Conservation (phyloP, 1,140 invertebrate species). For the Dermatophagoides farinae region DNA sequence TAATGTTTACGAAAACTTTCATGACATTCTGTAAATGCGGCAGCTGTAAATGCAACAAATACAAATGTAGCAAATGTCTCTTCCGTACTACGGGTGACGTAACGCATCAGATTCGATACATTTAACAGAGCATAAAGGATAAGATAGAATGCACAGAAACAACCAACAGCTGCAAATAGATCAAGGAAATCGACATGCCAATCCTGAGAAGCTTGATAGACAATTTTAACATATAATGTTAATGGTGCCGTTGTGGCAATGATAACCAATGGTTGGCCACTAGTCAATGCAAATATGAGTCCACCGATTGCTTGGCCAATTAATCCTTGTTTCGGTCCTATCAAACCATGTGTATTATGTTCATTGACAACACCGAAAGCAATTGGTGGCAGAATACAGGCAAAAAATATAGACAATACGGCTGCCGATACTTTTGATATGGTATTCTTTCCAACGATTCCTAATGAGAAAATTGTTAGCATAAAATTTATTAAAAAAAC, state of each 20-base stretch:
- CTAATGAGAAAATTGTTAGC: slow-evolving; percentile 18
- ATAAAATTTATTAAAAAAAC: neutral
- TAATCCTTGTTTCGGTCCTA: slow-evolving; percentile 31
- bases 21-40: slow-evolving; percentile 30
- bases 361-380: slow-evolving; percentile 33
- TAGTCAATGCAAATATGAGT: slow-evolving; percentile 30
- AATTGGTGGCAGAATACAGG: slow-evolving; percentile 31
- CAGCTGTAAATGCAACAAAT: slow-evolving; percentile 32
- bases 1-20: slow-evolving; percentile 22
- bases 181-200: slow-evolving; percentile 30
- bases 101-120: slow-evolving; percentile 32
- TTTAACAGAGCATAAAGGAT: slow-evolving; percentile 30
- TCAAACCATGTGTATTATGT: slow-evolving; percentile 30
- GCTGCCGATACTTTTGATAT: slow-evolving; percentile 30
- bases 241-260: slow-evolving; percentile 33
- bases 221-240: slow-evolving; percentile 33
- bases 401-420: slow-evolving; percentile 31
- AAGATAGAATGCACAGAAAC: slow-evolving; percentile 32
- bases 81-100: slow-evolving; percentile 30
- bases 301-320: slow-evolving; percentile 33
- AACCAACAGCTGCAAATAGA: slow-evolving; percentile 32
- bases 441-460: slow-evolving; percentile 31
- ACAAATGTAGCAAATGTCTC: slow-evolving; percentile 36
- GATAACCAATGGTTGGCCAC: slow-evolving; percentile 31
- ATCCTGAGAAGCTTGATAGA: slow-evolving; percentile 28